Conservation (phyloP, 2,888 invertebrate species). For the Oscheius sp. region DNA sequence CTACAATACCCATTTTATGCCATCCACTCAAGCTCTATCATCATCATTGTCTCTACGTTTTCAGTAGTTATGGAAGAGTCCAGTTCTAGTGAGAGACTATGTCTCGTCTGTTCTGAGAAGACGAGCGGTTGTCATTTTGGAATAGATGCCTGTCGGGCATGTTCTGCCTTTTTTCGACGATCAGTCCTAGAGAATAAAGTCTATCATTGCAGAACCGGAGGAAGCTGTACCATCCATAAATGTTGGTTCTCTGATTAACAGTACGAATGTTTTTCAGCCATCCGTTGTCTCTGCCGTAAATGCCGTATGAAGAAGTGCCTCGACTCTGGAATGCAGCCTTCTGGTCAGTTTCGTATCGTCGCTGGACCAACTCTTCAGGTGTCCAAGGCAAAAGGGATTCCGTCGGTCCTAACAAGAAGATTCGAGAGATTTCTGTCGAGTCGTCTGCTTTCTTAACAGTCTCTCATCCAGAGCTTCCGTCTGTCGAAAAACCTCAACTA, state of each 20-base stretch:
- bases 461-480: conserved; percentile 2
- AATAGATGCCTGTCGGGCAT: conserved; percentile 17
- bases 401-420: neutral
- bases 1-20: no score
- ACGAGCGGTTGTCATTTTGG: conserved; percentile 14
- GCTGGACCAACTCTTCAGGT: neutral
- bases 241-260: neutral
- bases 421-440: neutral
- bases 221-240: conserved; percentile 22
- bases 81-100: conserved; percentile 8
- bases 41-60: neutral
- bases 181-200: conserved; percentile 17
- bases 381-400: conserved; percentile 17
- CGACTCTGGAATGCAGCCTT: conserved; percentile 18
- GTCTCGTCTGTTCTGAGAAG: conserved; percentile 20
- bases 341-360: neutral
- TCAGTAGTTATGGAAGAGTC: neutral
- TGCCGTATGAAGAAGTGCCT: conserved; percentile 17
- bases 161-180: conserved; percentile 18
- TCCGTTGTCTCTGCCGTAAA: conserved; percentile 22
- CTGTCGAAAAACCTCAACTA: neutral
- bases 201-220: conserved; percentile 14
- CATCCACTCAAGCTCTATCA: no score
- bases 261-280: neutral
- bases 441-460: neutral